Percentiles rank a stretch among this genome's conserved stretches.
These are phyloP conservation scores for Temnothorax longispinosus DNA, from an alignment of 1,140 invertebrate species.

Conservation along the genomic window DNA sequence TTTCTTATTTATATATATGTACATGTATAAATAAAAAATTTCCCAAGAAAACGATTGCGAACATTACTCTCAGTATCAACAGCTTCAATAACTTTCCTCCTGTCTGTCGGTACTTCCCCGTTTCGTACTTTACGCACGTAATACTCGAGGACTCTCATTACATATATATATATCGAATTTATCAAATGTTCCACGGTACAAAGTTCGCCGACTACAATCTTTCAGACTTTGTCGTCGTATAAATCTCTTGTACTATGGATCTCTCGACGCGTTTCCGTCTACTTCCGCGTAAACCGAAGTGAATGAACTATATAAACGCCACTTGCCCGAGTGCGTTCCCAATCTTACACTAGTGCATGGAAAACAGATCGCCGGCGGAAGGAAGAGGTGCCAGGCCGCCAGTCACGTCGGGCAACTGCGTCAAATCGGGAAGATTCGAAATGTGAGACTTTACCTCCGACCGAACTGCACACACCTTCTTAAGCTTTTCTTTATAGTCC, in stretches of 20 bases:
- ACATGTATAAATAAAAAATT: constrained; percentile 17
- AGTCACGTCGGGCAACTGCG: constrained; percentile 95
- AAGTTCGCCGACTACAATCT: constrained; percentile 42
- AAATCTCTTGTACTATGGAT: constrained; percentile 62
- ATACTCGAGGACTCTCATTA: background rate
- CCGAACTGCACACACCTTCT: constrained; percentile 93
- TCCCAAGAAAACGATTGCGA: background rate
- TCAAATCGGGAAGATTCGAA: constrained; percentile 96
- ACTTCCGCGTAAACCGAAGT: constrained; percentile 49
- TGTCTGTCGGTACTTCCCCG: background rate
- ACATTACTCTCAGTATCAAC: background rate
- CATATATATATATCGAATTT: constrained; percentile 38
- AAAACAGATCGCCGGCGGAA: constrained; percentile 97
- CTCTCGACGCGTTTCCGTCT: background rate
- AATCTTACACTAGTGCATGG: constrained; percentile 83
- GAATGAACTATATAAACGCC: constrained; percentile 32
- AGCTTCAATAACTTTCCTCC: constrained; percentile 4
- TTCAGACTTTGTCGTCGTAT: constrained; percentile 18
- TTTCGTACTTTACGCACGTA: constrained; percentile 10
- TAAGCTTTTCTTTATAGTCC: constrained; percentile 95
- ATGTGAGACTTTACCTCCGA: constrained; percentile 96
- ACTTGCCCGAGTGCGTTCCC: constrained; percentile 11
- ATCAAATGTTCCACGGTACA: constrained; percentile 66
- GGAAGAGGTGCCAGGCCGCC: constrained; percentile 96
- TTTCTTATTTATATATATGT: constrained; percentile 3